phyloP scores from a whole-genome alignment of 37 sponge, comb jelly and placozoan genomes.

The Oopsacas minuta region DNA sequence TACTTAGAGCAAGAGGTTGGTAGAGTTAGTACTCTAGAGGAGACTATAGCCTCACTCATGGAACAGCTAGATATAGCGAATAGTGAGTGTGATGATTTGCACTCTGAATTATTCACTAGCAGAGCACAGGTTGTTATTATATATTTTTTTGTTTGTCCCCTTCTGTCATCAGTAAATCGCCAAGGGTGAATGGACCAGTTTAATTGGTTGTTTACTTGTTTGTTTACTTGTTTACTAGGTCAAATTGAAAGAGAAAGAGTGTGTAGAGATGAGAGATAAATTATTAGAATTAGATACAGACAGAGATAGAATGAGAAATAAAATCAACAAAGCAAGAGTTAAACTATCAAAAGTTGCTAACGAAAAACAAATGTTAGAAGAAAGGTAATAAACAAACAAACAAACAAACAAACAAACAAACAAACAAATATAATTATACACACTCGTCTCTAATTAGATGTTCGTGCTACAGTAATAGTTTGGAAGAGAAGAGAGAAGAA shows the following conservation, averaged over 20 bases:
- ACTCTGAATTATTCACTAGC: not conserved
- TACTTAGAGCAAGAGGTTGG: not conserved
- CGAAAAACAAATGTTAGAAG: not conserved
- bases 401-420: not conserved
- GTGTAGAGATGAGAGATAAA: not conserved
- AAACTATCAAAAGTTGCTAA: not conserved
- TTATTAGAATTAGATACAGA: not conserved
- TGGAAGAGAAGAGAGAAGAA: not conserved
- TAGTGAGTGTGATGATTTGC: not conserved
- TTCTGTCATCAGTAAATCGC: too few relatives aligned
- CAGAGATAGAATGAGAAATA: constrained; percentile 19
- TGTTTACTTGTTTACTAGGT: not conserved
- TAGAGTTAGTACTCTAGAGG: not conserved
- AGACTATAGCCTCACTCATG: not conserved
- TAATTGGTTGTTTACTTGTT: not conserved
- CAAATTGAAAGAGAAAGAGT: not conserved
- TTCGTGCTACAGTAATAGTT: not conserved
- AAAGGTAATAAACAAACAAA: not conserved
- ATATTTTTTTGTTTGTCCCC: too few relatives aligned
- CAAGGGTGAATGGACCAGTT: too few relatives aligned
- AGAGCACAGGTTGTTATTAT: not conserved
- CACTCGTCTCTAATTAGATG: not conserved
- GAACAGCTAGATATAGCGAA: not conserved
- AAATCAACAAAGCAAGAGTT: not conserved
- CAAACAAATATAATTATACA: not conserved